phyloP scores from a whole-genome alignment of 2,797 vertebrate genomes.

The Spea hammondii region DNA sequence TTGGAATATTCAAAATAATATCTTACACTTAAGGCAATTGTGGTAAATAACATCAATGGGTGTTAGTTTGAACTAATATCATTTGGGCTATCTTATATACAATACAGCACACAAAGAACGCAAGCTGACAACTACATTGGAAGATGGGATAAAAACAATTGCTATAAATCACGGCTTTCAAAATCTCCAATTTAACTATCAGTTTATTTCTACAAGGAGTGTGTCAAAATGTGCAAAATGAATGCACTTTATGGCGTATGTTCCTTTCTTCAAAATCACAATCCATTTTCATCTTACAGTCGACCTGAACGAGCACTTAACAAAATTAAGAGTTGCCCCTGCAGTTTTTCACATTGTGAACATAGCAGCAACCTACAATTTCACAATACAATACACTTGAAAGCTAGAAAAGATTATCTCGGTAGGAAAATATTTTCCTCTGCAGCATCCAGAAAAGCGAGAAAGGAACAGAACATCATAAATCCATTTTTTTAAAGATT shows the following conservation, averaged over 20 bases:
- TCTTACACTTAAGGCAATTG: too few relatives aligned
- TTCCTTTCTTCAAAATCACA: conserved; percentile 16
- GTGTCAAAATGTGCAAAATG: neutral
- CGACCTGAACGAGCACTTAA: conserved; percentile 27
- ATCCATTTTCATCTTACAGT: conserved; percentile 33
- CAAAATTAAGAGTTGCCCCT: conserved; percentile 27
- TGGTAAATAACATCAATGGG: too few relatives aligned
- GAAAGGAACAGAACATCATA: neutral
- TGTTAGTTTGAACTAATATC: too few relatives aligned
- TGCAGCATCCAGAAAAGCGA: neutral
- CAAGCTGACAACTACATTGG: neutral
- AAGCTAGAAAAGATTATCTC: conserved; percentile 51
- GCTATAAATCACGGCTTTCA: neutral
- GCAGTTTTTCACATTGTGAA: conserved; percentile 14
- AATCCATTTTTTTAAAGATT: neutral
- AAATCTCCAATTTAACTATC: conserved; percentile 9
- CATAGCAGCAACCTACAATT: conserved; percentile 15
- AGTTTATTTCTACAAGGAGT: neutral
- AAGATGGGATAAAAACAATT: neutral
- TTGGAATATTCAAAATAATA: too few relatives aligned
- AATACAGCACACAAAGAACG: neutral
- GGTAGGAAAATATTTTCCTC: conserved; percentile 51
- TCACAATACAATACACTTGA: conserved; percentile 22
- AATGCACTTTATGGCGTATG: conserved; percentile 1
- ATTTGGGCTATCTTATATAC: too few relatives aligned